Evolutionary conservation across 2,888 invertebrate genomes (phyloP), one percentile per base, ranked within the genome.

Genomic region (Caenorhabditis sulstoni): DNA sequence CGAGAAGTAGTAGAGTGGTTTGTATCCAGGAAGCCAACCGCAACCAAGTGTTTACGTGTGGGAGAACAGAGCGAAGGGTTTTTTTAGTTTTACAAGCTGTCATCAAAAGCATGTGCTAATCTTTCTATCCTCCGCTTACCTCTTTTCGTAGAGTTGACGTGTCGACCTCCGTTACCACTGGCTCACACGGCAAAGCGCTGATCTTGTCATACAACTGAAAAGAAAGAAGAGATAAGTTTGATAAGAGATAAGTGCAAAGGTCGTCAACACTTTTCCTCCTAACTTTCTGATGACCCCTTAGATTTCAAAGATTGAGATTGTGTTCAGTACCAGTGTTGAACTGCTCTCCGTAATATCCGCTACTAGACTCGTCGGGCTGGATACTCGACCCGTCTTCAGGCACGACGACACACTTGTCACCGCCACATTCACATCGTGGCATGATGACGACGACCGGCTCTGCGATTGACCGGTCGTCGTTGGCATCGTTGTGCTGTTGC

Each of bases 161-260:
- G 65, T 89, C 88, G 49, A 79, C 75, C 23, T 87, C 87, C 23
- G 86, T 71, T 16, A 82, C 71, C 39, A 85, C 83, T 18, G 88
- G 87, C 52, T 83, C 84, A 3, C 84, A 81, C 37, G 83, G 81
- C 44, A 87, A 81, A 14, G 81, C 85, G 37, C 84, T 82, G 79
- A 90, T 90, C 73, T 88, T 87, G 81, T 90, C 90, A 88, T 90
- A 90, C 84, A 90, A 85, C 90, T 90, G 85, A 81, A 89, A 89
- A 29, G 35, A 55, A 44, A 65, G n/a, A n/a, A n/a, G n/a, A n/a
- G n/a, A n/a, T n/a, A n/a, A n/a, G n/a, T n/a, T n/a, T n/a, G n/a
- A n/a, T n/a, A n/a, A n/a, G 58, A 49, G 47, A 71, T 64, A 29
- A 65, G 73, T 57, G 41, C 49, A 57, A 58, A 64, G 50, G 44